phyloP scores from a whole-genome alignment of 2,888 invertebrate species.

The Drosophila pegasa region DNA sequence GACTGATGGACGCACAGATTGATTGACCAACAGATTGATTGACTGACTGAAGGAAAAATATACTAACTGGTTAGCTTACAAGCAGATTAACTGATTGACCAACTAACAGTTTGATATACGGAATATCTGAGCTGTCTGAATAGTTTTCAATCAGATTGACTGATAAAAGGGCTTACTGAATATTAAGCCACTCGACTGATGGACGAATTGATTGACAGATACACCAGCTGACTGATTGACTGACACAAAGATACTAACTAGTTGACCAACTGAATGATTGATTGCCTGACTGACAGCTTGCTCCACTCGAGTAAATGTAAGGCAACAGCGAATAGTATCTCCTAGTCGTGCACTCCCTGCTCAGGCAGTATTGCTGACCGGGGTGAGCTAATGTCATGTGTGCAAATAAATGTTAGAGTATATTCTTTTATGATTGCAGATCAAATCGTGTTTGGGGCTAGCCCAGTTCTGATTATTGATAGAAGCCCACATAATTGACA shows the following conservation, averaged over 20 bases:
- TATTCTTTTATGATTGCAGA: slow-evolving; percentile 30
- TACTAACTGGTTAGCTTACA: not conserved
- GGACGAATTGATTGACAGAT: not conserved
- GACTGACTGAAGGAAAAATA: not conserved
- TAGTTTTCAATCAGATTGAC: not conserved
- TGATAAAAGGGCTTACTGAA: not conserved
- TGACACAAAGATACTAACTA: not conserved
- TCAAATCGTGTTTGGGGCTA: slow-evolving; percentile 21
- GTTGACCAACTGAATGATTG: not conserved
- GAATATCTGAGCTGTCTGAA: not conserved
- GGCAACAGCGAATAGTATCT: not conserved
- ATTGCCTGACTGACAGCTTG: not conserved
- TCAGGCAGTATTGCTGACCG: not conserved
- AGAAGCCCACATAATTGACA: slow-evolving; percentile 63
- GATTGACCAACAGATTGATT: not conserved
- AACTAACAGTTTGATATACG: not conserved
- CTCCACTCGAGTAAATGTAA: not conserved
- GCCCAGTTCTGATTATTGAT: slow-evolving; percentile 60
- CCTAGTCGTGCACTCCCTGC: not conserved
- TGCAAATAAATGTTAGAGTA: slow-evolving; percentile 11
- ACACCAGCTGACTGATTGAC: not conserved
- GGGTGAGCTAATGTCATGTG: slow-evolving; percentile 5
- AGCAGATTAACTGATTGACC: too few species aligned
- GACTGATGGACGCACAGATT: too few species aligned
- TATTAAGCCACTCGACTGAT: too few species aligned